Evolutionary conservation across 2,797 vertebrate species (phyloP), one percentile per base, ranked within the genome.

Genomic region (Acipenser ruthenus): DNA sequence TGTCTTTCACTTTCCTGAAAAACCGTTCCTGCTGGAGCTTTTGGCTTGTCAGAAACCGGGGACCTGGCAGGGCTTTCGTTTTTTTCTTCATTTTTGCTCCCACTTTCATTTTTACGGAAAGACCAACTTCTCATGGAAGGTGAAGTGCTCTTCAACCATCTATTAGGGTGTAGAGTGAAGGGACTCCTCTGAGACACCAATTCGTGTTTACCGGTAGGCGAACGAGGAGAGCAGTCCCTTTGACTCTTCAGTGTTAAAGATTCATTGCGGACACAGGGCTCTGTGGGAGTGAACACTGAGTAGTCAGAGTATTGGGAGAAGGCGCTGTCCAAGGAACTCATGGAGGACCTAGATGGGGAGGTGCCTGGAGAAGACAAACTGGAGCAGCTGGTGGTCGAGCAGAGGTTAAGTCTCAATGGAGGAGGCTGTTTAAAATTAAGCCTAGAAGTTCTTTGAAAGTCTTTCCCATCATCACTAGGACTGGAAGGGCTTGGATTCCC

Each of bases 251-350:
- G 77, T 0, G 77, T 79, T 49, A 0, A 37, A 37, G 37, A 37
- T 37, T 56, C 63, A 53, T 53, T 65, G 7, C 64, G 66, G 8
- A 56, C 50, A 65, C 81, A 82, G 4, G 74, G 79, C 60, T 90
- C 89, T 0, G 80, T 87, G 61, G 87, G 80, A 37, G 85, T 81
- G 73, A 89, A 87, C 53, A 87, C 77, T 1, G 82, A 80, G n/a
- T 91, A 90, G 75, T 97, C 94, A 6, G 94, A 95, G 82, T 94
- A 93, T 77, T 95, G 93, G 8, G 93, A 95, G 75, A 96, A 97
- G 81, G 92, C 91, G 37, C 93, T 95, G 84, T 98, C 94, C 72
- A 96, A 77, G 13, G 94, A 97, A 78, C 94, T 95, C 75, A 95
- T 85, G 0, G 94, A 96, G 0, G 94, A 96, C 70, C 91, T 88